These are phyloP conservation scores for Passer domesticus DNA, from an alignment of 2,113 vertebrate species.

Conservation along the genomic window DNA sequence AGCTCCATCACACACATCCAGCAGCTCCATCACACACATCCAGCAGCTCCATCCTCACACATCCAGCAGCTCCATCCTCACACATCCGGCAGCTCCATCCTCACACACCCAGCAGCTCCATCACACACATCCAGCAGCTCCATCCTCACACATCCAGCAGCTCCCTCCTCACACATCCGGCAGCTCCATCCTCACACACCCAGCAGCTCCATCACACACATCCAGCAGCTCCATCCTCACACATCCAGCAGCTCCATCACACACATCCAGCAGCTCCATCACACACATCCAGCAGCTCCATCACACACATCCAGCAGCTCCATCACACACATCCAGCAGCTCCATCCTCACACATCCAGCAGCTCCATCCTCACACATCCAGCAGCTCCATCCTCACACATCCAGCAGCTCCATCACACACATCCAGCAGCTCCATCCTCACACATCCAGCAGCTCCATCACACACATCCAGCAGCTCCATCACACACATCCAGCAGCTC, in stretches of 20 bases:
- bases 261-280: neutral
- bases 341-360: too few species aligned
- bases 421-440: neutral
- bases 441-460: neutral
- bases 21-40: neutral
- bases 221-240: neutral
- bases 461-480: neutral
- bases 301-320: too few species aligned
- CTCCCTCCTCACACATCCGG: too few species aligned
- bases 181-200: neutral
- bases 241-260: neutral
- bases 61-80: neutral
- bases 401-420: neutral
- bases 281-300: neutral
- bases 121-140: too few species aligned
- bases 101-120: neutral
- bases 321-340: neutral
- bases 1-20: too few species aligned
- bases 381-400: neutral
- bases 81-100: neutral
- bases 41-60: neutral
- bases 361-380: neutral
- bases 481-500: neutral
- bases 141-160: neutral
- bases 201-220: neutral